These are phyloP conservation scores for Iphiclides podalirius DNA, from an alignment of 2,888 invertebrate genomes.

Conservation along the genomic window DNA sequence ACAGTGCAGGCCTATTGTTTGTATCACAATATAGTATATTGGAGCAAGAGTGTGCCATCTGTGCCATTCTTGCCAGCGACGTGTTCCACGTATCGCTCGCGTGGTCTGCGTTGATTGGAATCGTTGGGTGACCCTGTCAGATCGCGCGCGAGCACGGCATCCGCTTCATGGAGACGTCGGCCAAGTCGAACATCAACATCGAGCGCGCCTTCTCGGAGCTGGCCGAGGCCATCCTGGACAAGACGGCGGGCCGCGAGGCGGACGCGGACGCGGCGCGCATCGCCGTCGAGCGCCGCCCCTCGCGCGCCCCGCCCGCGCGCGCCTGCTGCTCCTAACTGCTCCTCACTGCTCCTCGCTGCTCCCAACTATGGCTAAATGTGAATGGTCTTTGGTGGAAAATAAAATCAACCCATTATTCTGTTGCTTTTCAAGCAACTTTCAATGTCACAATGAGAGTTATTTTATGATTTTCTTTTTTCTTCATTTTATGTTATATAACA, in stretches of 20 bases:
- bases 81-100: too few species aligned
- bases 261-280: constrained; percentile 81
- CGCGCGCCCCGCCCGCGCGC: constrained; percentile 80
- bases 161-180: constrained; percentile 98
- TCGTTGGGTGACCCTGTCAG: too few species aligned
- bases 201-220: constrained; percentile 97
- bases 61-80: too few species aligned
- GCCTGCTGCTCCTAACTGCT: constrained; percentile 67
- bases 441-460: too few species aligned
- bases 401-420: too few species aligned
- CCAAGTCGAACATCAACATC: constrained; percentile 98
- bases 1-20: too few species aligned
- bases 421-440: too few species aligned
- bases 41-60: too few species aligned
- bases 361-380: background rate
- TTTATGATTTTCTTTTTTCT: too few species aligned
- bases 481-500: too few species aligned
- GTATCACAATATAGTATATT: too few species aligned
- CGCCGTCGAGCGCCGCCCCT: constrained; percentile 86
- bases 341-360: background rate
- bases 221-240: constrained; percentile 96
- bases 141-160: constrained; percentile 97
- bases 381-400: background rate
- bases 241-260: constrained; percentile 90
- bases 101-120: too few species aligned